phyloP scores from a whole-genome alignment of 53 echinoderm and acorn worm species.

The Astropecten irregularis region DNA sequence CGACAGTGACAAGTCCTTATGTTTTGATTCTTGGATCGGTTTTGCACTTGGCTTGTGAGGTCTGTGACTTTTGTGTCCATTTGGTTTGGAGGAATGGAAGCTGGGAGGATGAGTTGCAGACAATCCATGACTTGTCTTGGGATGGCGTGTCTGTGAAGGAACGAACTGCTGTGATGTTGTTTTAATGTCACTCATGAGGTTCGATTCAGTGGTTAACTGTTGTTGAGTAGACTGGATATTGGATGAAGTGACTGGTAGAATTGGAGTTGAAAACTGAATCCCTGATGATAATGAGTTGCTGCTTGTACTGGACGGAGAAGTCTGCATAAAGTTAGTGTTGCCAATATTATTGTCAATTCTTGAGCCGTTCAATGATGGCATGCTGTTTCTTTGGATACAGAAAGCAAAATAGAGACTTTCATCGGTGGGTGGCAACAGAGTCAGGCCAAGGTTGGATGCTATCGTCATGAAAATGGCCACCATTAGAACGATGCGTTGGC shows the following conservation, averaged over 20 bases:
- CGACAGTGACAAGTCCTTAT: too few relatives aligned
- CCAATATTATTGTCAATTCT: neutral
- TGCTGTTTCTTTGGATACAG: conserved; percentile 22
- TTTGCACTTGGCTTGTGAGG: too few relatives aligned
- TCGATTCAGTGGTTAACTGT: neutral
- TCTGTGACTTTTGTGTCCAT: neutral
- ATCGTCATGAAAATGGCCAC: conserved; percentile 66
- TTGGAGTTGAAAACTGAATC: neutral
- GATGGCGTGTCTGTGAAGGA: neutral
- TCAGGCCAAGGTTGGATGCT: conserved; percentile 71
- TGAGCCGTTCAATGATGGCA: too few relatives aligned
- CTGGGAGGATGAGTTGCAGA: neutral
- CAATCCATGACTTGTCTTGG: neutral
- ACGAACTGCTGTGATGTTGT: neutral
- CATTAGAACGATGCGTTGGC: conserved; percentile 68
- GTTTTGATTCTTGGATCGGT: too few relatives aligned
- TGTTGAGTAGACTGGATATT: neutral
- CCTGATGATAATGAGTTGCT: neutral
- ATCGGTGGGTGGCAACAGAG: conserved; percentile 68
- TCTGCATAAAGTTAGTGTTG: neutral
- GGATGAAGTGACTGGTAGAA: neutral
- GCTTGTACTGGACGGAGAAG: neutral
- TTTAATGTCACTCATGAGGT: neutral
- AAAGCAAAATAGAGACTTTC: conserved; percentile 28
- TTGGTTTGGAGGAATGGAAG: neutral